Conservation (phyloP, 2,113 vertebrate species). For the Hiodon alosoides region DNA sequence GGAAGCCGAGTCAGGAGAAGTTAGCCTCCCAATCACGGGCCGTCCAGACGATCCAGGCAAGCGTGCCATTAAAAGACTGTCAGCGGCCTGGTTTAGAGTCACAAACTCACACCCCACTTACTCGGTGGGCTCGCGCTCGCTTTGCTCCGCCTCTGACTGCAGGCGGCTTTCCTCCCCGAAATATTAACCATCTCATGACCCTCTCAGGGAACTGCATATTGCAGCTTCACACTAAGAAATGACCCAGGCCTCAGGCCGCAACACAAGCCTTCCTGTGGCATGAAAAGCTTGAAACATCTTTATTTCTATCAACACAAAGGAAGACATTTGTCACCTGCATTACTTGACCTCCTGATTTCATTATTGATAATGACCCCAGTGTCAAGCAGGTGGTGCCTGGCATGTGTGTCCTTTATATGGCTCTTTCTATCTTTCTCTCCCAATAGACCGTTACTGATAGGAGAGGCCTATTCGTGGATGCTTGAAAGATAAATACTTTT, state of each 20-base stretch:
- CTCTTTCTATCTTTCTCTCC: conserved; percentile 11
- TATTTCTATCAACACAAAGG: not conserved
- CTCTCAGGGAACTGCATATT: not conserved
- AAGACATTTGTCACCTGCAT: not conserved
- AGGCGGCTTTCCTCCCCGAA: no score
- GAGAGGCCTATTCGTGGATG: conserved; percentile 89
- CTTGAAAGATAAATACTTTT: conserved; percentile 99
- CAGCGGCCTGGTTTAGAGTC: not conserved
- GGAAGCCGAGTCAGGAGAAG: no score
- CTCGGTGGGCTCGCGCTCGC: not conserved
- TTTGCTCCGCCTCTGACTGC: not conserved
- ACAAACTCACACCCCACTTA: not conserved
- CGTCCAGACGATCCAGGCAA: not conserved
- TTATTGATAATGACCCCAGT: conserved; percentile 41
- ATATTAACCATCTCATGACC: no score
- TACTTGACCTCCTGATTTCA: conserved; percentile 22
- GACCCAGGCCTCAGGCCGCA: not conserved
- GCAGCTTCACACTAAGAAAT: not conserved
- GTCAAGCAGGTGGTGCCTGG: conserved; percentile 41
- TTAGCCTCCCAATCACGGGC: no score
- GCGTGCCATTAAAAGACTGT: conserved; percentile 11
- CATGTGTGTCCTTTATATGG: not conserved
- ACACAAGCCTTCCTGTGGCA: no score
- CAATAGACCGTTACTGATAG: conserved; percentile 58
- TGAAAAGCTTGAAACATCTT: not conserved